phyloP scores from a whole-genome alignment of 2,797 vertebrate species.

The Gallirallus australis region DNA sequence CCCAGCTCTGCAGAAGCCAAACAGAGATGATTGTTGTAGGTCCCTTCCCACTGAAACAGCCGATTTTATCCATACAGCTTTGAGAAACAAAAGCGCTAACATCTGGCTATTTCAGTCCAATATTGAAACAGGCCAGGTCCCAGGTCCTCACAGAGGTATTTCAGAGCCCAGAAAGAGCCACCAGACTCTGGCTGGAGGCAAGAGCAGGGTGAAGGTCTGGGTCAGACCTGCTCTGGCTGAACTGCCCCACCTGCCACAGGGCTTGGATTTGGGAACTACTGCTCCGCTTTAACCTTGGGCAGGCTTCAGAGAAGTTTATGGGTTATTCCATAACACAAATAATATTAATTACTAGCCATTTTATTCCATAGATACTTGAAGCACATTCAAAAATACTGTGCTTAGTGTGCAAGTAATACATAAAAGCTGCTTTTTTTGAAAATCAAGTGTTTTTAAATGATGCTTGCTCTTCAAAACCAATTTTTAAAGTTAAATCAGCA shows the following conservation, averaged over 20 bases:
- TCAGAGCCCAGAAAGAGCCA: not conserved
- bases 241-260: accelerated
- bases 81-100: not conserved
- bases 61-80: not conserved
- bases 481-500: conserved; percentile 14
- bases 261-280: accelerated
- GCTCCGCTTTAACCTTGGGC: not conserved
- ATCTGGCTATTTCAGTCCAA: not conserved
- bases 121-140: not conserved
- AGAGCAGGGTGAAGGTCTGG: not conserved
- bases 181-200: not conserved
- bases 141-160: not conserved
- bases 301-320: not conserved
- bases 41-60: not conserved
- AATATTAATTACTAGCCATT: not conserved
- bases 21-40: not conserved
- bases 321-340: not conserved
- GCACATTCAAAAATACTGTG: not conserved
- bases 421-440: not conserved
- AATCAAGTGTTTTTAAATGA: not conserved
- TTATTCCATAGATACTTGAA: not conserved
- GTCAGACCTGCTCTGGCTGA: not conserved
- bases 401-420: not conserved
- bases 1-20: not conserved
- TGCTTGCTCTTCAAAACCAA: not conserved